Base-by-base conservation (phyloP, 2,113 vertebrate genomes). In the Probosciger aterrimus region DNA sequence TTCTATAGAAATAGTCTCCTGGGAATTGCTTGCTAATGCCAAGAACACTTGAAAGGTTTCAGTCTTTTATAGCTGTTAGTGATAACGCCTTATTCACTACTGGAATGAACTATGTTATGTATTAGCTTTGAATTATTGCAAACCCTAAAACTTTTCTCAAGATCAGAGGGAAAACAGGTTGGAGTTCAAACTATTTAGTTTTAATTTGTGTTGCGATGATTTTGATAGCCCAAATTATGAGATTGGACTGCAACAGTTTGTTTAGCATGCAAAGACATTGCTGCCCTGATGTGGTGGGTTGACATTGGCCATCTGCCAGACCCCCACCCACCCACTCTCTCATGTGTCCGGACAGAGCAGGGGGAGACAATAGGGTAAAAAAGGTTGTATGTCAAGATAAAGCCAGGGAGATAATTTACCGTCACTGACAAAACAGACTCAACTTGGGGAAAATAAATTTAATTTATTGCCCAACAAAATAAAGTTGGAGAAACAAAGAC, bases 311-410 rank as follows among this genome's bases (percentile, higher is more conserved):
- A 3, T 23, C 27, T 25, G 13, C 20, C 55, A 76, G 20, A 57
- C 8, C 5, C 11, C 10, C 15, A 20, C 4, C 3, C 46, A 68
- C 17, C 3, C 8, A 7, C 9, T 52, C 22, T 69, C 31, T 68
- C 33, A 28, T 10, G 8, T 59, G 33, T 39, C 5, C 1, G 0
- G 4, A 25, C 7, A 37, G 15, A 33, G 41, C 5, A 62, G 14
- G 2, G 7, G 9, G 9, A 59, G 10, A 27, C 71, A 78, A 41
- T 14, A 33, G 11, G 33, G 41, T 2, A 11, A 27, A 71, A 57
- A 77, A 57, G 2, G 12, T 53, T 3, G 0, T 20, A 14, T 7
- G 14, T 23, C 6, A 4, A 53, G 5, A 68, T n/a, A 69, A 77
- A 28, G 18, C 30, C 23, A n/a, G 27, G 47, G 43, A 77, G 27